Base-by-base conservation (phyloP, 1,140 invertebrate species). In the Camponotus floridanus region DNA sequence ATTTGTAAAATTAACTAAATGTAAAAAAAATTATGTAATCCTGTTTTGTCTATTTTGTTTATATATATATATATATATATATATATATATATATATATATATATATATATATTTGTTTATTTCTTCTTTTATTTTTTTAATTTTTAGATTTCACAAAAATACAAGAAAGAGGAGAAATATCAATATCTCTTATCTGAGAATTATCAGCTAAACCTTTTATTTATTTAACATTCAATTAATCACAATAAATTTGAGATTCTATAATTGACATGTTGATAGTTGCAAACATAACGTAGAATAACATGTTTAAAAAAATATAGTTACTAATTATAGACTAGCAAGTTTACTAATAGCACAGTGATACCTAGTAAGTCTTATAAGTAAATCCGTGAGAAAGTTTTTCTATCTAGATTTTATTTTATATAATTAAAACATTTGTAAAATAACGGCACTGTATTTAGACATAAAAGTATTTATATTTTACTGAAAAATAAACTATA, bases 191-290 rank as follows among this genome's bases (percentile, higher is more conserved):
- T 36, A 8, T 9, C 6, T 48, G 21, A 80, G 11, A 33, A 39
- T 39, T 42, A 73, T 11, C n/a, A 74, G 55, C 88, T 92, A 90
- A 73, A 91, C 76, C 88, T 83, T 92, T 90, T 89, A 92, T 91
- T 92, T 88, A 59, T 87, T 90, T 87, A 92, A 92, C 91, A 86
- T 90, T 91, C 84, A 83, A 90, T 88, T 76, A 89, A 92, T 93
- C 87, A 91, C 90, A 92, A 91, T 91, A 85, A 83, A 91, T 87
- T 88, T 73, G 57, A 92, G 85, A 90, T 79, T 90, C 70, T 59
- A 51, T 87, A 92, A 92, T 91, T 92, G 90, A 92, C 86, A 78
- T 87, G 26, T 88, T 21, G 87, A 91, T 87, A 89, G 87, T 91
- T 68, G 78, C 79, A 92, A 92, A 92, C 87, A 70, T 91, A 92